A percentile compares a stretch with the other conserved stretches of the same genome.
phyloP scores from a whole-genome alignment of 2,888 invertebrate species.

The Trachelus stipa region DNA sequence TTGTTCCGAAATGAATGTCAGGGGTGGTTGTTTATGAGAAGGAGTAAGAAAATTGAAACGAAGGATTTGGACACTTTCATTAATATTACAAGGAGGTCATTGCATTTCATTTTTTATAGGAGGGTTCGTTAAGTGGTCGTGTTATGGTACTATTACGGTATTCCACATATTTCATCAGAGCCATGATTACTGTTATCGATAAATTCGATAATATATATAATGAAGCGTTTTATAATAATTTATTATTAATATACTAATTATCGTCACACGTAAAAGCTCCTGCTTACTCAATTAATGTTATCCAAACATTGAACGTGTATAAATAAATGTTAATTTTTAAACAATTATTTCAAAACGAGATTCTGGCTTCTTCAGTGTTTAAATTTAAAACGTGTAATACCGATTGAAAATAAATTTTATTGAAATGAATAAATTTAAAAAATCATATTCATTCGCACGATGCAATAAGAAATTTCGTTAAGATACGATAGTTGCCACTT shows the following conservation, averaged over 20 bases:
- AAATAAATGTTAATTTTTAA: neutral
- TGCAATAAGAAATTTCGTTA: neutral
- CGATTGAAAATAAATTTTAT: neutral
- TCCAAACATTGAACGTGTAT: constrained; percentile 8
- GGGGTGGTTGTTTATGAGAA: neutral
- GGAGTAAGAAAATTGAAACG: neutral
- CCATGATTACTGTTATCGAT: neutral
- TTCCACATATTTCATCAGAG: neutral
- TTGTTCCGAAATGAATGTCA: neutral
- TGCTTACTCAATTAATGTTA: neutral
- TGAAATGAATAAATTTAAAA: neutral
- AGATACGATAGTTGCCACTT: neutral
- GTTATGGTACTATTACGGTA: neutral
- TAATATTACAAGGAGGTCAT: neutral
- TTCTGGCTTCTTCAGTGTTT: neutral
- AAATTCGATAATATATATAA: neutral
- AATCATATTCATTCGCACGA: neutral
- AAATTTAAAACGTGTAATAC: neutral
- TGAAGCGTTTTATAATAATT: neutral
- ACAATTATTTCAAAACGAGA: neutral
- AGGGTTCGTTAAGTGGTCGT: neutral
- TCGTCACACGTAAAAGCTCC: neutral
- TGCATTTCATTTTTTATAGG: neutral
- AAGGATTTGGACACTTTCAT: neutral
- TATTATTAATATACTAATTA: neutral